These are phyloP conservation scores for Gallirallus australis DNA, from an alignment of 2,797 vertebrate species.

Conservation along the genomic window DNA sequence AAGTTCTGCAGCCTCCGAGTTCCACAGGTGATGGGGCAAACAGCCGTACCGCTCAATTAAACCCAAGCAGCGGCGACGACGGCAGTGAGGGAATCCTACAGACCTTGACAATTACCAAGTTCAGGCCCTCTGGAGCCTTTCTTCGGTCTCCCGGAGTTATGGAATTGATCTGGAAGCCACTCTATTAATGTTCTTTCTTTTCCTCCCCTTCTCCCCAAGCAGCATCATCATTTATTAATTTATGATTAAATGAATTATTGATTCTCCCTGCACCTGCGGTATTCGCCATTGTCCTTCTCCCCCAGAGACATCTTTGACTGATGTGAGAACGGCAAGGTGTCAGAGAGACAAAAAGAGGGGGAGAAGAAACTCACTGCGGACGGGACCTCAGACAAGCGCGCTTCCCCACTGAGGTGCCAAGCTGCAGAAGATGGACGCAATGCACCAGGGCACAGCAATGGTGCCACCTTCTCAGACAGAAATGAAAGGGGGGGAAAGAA, in stretches of 20 bases:
- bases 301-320: slow-evolving; percentile 29
- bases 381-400: rapidly evolving
- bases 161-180: slow-evolving; percentile 64
- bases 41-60: not conserved
- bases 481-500: not conserved
- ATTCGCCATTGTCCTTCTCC: slow-evolving; percentile 49
- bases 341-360: not conserved
- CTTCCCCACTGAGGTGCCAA: not conserved
- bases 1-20: not conserved
- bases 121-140: slow-evolving; percentile 33
- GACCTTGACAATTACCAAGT: slow-evolving; percentile 27
- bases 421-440: not conserved
- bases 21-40: not conserved
- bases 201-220: slow-evolving; percentile 44
- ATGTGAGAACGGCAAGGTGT: slow-evolving; percentile 16
- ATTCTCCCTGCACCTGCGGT: slow-evolving; percentile 58
- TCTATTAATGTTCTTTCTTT: slow-evolving; percentile 68
- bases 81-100: not conserved
- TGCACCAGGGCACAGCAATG: not conserved
- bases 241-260: slow-evolving; percentile 75
- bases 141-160: not conserved
- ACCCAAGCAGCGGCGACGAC: not conserved
- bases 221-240: slow-evolving; percentile 71
- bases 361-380: not conserved
- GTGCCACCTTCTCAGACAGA: not conserved